Evolutionary conservation across 1,140 invertebrate species (phyloP).

Genomic region (Neodiprion virginianus): DNA sequence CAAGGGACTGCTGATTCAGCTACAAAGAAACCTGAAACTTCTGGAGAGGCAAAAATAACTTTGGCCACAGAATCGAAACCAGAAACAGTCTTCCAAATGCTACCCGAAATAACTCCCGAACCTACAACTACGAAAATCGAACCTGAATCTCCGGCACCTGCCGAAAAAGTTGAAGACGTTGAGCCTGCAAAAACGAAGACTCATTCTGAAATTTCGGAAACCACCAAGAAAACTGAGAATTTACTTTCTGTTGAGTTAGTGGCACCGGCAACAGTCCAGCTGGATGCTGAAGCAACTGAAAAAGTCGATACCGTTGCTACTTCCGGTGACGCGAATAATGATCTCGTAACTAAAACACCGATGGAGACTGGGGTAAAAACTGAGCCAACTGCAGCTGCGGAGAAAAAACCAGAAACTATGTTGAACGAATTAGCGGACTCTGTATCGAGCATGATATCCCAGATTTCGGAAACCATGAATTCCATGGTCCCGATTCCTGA

Average conservation of each 20-base stretch:
- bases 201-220: too few relatives aligned
- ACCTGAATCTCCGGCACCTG: too few relatives aligned
- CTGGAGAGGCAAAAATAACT: background rate
- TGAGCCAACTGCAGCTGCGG: background rate
- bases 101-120: conserved; percentile 20
- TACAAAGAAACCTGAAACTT: conserved; percentile 11
- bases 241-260: too few relatives aligned
- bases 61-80: background rate
- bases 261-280: background rate
- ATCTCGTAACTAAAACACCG: background rate
- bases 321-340: conserved; percentile 1
- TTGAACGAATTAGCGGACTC: conserved; percentile 51
- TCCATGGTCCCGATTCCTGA: conserved; percentile 32
- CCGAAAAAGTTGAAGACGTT: background rate
- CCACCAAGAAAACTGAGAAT: too few relatives aligned
- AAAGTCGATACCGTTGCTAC: conserved; percentile 5
- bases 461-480: conserved; percentile 46
- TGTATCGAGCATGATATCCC: conserved; percentile 52
- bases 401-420: conserved; percentile 31
- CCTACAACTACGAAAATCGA: background rate
- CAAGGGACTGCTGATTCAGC: background rate
- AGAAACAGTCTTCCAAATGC: conserved; percentile 18
- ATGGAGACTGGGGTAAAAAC: background rate
- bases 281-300: too few relatives aligned
- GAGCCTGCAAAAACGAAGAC: background rate